These are phyloP conservation scores for Anolis sagrei DNA, from an alignment of 2,113 vertebrate species.

Conservation along the genomic window DNA sequence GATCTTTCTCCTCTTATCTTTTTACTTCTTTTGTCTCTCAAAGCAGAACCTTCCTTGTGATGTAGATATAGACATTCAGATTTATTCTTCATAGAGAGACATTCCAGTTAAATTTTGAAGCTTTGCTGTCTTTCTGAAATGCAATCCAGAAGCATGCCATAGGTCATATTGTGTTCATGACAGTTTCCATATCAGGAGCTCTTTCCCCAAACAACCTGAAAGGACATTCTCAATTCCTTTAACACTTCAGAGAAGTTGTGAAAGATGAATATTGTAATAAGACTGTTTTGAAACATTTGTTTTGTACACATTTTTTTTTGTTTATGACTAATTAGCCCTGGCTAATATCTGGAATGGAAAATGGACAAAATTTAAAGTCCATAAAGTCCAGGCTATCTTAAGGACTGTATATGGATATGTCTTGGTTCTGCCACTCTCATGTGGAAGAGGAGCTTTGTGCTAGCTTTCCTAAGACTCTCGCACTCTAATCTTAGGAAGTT, in stretches of 20 bases:
- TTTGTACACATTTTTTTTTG: no score
- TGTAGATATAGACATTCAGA: background rate
- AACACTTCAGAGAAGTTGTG: background rate
- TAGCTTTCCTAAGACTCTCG: no score
- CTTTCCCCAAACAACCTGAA: background rate
- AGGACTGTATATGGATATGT: no score
- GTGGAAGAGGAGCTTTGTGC: no score
- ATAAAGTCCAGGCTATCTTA: no score
- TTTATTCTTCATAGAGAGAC: background rate
- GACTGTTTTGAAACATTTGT: no score
- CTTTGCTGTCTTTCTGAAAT: background rate
- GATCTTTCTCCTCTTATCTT: conserved; percentile 18
- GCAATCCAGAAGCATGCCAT: background rate
- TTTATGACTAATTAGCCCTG: no score
- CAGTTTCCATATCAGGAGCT: background rate
- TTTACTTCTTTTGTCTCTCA: background rate
- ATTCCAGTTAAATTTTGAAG: background rate
- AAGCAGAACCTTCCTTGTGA: background rate
- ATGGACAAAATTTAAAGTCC: no score
- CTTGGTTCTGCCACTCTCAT: no score
- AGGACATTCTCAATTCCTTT: background rate
- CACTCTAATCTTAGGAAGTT: no score
- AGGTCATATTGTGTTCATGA: background rate
- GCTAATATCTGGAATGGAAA: no score
- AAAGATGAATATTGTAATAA: no score